Evolutionary conservation across 1,140 invertebrate species (phyloP).

Genomic region (Vollenhovia emeryi): DNA sequence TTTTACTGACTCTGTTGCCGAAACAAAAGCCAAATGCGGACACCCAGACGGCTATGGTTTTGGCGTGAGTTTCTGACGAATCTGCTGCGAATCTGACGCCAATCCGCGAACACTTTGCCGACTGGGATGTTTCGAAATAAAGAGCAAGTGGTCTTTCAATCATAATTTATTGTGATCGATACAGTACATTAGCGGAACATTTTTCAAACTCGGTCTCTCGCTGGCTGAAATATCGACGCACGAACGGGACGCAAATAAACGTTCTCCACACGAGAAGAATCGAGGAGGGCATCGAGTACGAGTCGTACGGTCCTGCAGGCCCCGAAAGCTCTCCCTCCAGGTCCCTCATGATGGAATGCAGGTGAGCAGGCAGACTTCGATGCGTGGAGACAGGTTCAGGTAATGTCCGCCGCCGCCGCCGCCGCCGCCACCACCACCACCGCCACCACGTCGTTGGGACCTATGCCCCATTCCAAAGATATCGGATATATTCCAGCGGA

Average conservation of each 20-base stretch:
- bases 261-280: neutral
- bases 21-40: too few relatives aligned
- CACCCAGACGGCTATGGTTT: too few relatives aligned
- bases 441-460: constrained; percentile 71
- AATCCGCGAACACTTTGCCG: too few relatives aligned
- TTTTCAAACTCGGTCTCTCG: neutral
- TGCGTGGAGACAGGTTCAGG: constrained; percentile 85
- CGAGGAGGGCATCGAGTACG: neutral
- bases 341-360: constrained; percentile 82
- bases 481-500: constrained; percentile 79
- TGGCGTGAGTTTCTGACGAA: too few relatives aligned
- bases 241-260: neutral
- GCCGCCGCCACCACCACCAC: constrained; percentile 35
- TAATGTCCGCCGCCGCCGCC: constrained; percentile 78
- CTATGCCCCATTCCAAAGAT: constrained; percentile 85
- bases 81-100: too few relatives aligned
- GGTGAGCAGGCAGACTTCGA: constrained; percentile 83
- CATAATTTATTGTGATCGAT: neutral
- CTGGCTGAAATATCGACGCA: neutral
- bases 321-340: constrained; percentile 67
- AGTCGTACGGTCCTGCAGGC: constrained; percentile 67
- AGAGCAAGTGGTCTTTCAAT: neutral
- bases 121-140: too few relatives aligned
- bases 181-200: neutral
- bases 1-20: too few relatives aligned